Evolutionary conservation across 2,113 vertebrate genomes (phyloP).

Genomic region (Sinocyclocheilus anophthalmus): DNA sequence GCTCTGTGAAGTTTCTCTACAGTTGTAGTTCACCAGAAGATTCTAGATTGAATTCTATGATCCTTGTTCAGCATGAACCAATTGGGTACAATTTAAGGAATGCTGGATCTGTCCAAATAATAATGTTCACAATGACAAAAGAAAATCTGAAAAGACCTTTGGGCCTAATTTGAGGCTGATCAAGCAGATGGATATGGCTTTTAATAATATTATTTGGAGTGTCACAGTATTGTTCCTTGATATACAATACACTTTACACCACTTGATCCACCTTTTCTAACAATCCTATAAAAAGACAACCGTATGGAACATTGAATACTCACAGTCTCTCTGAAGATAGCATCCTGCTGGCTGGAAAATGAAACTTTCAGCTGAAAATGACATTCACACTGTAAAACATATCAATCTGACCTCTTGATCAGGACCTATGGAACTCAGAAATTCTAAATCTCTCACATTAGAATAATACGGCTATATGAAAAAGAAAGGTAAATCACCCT

Average conservation of each 20-base stretch:
- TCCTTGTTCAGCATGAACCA: not conserved
- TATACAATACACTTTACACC: not conserved
- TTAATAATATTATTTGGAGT: not conserved
- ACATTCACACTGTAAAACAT: not conserved
- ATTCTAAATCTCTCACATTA: not conserved
- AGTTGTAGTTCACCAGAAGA: too few species aligned
- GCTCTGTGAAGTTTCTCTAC: not conserved
- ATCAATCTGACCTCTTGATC: constrained; percentile 7
- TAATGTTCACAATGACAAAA: not conserved
- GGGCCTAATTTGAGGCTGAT: not conserved
- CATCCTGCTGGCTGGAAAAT: constrained; percentile 22
- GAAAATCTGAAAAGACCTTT: not conserved
- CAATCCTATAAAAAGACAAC: constrained; percentile 21
- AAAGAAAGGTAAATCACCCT: not conserved
- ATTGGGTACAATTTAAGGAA: not conserved
- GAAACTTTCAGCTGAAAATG: constrained; percentile 4
- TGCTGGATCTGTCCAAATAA: not conserved
- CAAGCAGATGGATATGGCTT: not conserved
- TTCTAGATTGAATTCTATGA: not conserved
- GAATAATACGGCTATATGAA: not conserved
- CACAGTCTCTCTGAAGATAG: not conserved
- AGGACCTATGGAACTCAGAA: not conserved
- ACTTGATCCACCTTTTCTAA: not conserved
- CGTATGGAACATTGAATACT: not conserved
- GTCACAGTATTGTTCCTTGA: not conserved